Base-by-base conservation (phyloP, 1,140 invertebrate genomes). In the Euglossa dilemma region DNA sequence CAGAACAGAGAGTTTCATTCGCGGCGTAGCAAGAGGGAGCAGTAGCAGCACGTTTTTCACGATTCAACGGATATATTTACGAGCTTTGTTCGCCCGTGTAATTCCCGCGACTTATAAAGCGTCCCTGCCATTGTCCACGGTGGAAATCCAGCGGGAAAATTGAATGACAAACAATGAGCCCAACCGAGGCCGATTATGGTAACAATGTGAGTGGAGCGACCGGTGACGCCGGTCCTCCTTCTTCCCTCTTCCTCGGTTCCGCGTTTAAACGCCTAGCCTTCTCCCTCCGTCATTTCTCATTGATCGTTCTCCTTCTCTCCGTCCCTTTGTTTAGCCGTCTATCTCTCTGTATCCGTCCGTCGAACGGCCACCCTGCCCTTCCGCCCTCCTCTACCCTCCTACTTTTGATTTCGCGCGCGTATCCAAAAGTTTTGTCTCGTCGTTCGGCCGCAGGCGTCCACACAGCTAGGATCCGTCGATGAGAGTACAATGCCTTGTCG, bases 161-260 rank as follows among this genome's bases (percentile, higher is more conserved):
- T 91, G 90, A 90, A 91, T 90, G 88, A 89, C 88, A 90, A 90
- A 91, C 90, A 91, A 91, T 91, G 82, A 82, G 59, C 72, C 81
- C 77, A 69, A 83, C 77, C 81, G 75, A 77, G 85, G 57, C 76
- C 89, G 89, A 91, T 91, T 91, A 89, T 82, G 83, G 79, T 85
- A 89, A 90, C 90, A 91, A 90, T 87, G 86, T 81, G 77, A 86
- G 72, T 72, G 74, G 56, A 82, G 69, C 82, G 74, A 83, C 76
- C 72, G 82, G 73, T 73, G 79, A 75, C 71, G 80, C 74, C 72
- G 63, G 69, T 83, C n/a, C 78, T 75, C 66, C 64, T 59, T 28
- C 56, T 20, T 28, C 66, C 70, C 71, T 57, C 25, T 66, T 43
- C n/a, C 47, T 70, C 28, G 1, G 28, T 57, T 80, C 64, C 56